Percentiles rank a stretch among this genome's conserved stretches.
Conservation (phyloP, 1,140 invertebrate genomes). For the Trinorchestia longiramus region DNA sequence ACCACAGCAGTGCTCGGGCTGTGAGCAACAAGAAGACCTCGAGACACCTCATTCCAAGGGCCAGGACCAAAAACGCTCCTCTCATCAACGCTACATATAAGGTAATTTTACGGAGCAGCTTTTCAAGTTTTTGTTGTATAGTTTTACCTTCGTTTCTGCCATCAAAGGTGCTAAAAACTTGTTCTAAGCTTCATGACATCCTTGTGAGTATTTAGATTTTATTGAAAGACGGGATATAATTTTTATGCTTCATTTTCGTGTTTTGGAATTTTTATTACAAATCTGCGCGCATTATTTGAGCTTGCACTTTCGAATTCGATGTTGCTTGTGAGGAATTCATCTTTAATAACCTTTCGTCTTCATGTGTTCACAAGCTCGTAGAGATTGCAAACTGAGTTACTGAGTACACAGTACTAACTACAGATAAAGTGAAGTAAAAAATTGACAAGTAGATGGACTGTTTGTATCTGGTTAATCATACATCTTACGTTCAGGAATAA, state of each 20-base stretch:
- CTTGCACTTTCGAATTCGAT: background rate
- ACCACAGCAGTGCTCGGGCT: background rate
- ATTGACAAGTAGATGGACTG: background rate
- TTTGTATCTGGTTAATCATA: background rate
- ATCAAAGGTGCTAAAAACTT: background rate
- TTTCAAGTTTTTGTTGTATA: background rate
- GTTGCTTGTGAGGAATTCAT: background rate
- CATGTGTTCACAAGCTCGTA: background rate
- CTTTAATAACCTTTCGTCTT: background rate
- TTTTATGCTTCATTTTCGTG: background rate
- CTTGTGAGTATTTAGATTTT: background rate
- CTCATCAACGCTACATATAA: background rate
- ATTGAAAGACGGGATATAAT: background rate
- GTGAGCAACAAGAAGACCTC: background rate
- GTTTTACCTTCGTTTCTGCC: background rate
- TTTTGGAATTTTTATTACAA: background rate
- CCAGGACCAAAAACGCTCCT: background rate
- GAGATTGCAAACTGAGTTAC: background rate
- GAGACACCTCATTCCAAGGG: background rate
- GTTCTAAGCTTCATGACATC: background rate
- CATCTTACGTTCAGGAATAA: background rate
- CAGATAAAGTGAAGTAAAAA: background rate
- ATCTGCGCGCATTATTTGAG: background rate
- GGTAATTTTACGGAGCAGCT: background rate
- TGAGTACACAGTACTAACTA: background rate